Conservation (phyloP, 2,113 vertebrate species). For the Rousettus leschenaultii region DNA sequence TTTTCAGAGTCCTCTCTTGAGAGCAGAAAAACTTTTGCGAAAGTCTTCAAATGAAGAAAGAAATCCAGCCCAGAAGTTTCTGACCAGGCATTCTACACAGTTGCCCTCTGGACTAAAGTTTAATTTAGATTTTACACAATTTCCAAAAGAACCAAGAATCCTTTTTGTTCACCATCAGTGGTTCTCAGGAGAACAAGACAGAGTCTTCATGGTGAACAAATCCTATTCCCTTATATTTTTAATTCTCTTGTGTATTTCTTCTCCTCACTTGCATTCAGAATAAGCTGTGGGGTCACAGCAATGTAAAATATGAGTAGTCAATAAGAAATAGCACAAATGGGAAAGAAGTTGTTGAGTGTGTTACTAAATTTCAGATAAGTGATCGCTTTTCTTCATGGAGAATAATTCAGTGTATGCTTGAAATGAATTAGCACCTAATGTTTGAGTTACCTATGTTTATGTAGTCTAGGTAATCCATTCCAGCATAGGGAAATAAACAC, state of each 20-base stretch:
- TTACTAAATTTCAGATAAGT: not conserved
- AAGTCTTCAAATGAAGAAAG: conserved; percentile 14
- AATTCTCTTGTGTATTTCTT: not conserved
- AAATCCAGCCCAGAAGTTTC: not conserved
- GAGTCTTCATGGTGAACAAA: not conserved
- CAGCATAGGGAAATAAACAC: not conserved
- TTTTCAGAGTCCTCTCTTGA: conserved; percentile 26
- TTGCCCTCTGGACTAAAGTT: not conserved
- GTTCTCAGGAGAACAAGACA: not conserved
- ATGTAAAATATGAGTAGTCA: not conserved
- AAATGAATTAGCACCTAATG: not conserved
- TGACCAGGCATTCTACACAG: not conserved
- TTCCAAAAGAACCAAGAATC: not conserved
- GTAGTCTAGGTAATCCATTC: not conserved
- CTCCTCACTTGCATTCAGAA: not conserved
- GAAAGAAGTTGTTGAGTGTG: not conserved
- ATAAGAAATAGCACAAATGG: not conserved
- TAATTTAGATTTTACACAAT: not conserved
- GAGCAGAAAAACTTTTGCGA: conserved; percentile 34
- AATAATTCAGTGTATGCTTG: not conserved
- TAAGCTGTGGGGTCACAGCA: not conserved
- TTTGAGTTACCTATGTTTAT: not conserved
- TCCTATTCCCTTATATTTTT: not conserved
- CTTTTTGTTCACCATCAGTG: not conserved
- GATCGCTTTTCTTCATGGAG: not conserved